Evolutionary conservation across 2,113 vertebrate genomes (phyloP), one percentile per base, ranked within the genome.

Genomic region (Chaetodon trifascialis): DNA sequence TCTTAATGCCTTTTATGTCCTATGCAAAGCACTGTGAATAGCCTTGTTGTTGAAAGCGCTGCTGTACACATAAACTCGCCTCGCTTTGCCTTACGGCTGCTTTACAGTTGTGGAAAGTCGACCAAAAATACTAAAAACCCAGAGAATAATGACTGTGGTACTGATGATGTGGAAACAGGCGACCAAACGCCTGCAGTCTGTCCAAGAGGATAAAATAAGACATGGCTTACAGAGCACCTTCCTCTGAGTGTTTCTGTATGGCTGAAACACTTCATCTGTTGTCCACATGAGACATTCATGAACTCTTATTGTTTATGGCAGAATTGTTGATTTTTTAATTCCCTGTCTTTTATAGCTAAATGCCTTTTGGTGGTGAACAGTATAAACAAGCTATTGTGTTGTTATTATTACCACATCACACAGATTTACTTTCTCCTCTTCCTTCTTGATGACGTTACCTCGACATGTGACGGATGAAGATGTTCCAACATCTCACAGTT

Each of bases 91-190:
- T 42, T 79, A n/a, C 14, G 56, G 58, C 51, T 49, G 4, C 51
- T 74, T 79, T 49, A 69, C 70, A 63, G 76, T 54, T 7, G 55
- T 75, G 70, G 63, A 74, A 68, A 79, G 70, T 79, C 30, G 10
- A 67, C 34, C 8, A 7, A 55, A 52, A 54, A 15, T n/a, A 46
- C 47, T 68, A 12, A 74, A 63, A 44, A 68, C n/a, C 56, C 42
- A 23, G 8, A 73, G 25, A 69, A 21, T 68, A 55, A 79, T 69
- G 69, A 79, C 1, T 77, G 67, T 17, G 69, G 81, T 65, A 5
- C 49, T 72, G 81, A 38, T 52, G 62, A 66, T 72, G 82, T 84
- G 75, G 81, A 60, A 60, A 78, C 10, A 4, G 36, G 23, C 49
- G 6, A 51, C 36, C 62, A 17, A 21, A 23, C 34, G 49, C 30